phyloP scores from a whole-genome alignment of 1,140 invertebrate genomes.

The Protaetia brevitarsis region DNA sequence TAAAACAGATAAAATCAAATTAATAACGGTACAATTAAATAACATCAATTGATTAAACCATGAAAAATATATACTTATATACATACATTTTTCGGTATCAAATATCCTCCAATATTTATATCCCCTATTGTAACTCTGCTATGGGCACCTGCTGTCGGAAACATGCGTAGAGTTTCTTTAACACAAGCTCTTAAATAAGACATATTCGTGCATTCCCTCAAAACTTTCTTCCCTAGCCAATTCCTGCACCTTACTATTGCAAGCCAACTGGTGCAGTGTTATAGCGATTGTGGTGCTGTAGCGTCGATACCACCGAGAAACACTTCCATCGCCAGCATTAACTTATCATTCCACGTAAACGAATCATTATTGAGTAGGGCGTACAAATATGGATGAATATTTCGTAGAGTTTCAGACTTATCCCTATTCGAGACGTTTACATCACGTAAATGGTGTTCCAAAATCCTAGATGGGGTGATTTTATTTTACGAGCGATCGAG shows the following conservation, averaged over 20 bases:
- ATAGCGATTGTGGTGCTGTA: constrained; percentile 40
- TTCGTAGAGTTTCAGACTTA: constrained; percentile 19
- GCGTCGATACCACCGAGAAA: constrained; percentile 50
- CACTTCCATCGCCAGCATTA: constrained; percentile 46
- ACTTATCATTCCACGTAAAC: constrained; percentile 39
- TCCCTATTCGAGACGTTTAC: not conserved
- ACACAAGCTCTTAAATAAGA: constrained; percentile 64
- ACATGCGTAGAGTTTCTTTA: constrained; percentile 63
- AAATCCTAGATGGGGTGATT: not conserved
- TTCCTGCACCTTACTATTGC: constrained; percentile 35
- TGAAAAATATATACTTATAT: not conserved
- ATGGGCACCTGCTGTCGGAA: constrained; percentile 50
- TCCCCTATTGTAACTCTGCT: constrained; percentile 49
- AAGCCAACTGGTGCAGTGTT: constrained; percentile 40
- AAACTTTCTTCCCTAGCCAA: constrained; percentile 28
- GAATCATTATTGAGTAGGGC: constrained; percentile 40
- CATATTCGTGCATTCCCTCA: not conserved
- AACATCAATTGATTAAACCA: too few species aligned
- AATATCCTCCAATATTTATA: constrained; percentile 49
- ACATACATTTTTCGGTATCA: constrained; percentile 52
- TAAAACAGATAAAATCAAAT: too few species aligned
- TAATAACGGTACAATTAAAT: too few species aligned
- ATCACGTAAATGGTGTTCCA: not conserved
- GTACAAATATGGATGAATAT: constrained; percentile 40
- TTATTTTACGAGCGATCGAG: not conserved